Conservation (phyloP, 2,797 vertebrate genomes). For the Acipenser oxyrinchus region DNA sequence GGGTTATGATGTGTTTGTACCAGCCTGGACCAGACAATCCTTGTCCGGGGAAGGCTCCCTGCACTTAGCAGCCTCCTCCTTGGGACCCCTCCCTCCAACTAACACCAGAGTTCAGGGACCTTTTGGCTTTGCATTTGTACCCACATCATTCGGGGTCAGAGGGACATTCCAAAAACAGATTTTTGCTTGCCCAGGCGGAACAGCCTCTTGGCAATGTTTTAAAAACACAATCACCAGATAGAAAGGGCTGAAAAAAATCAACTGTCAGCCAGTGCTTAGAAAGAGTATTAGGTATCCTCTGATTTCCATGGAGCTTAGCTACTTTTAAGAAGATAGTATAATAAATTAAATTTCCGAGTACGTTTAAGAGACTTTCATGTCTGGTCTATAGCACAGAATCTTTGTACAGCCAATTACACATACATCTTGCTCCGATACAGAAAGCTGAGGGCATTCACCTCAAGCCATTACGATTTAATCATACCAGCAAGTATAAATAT, state of each 20-base stretch:
- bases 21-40: slow-evolving; percentile 30
- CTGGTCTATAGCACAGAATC: too few relatives aligned
- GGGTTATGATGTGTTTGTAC: slow-evolving; percentile 67
- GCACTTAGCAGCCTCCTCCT: slow-evolving; percentile 6
- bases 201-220: slow-evolving; percentile 29
- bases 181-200: slow-evolving; percentile 60
- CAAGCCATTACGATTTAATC: too few relatives aligned
- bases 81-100: slow-evolving; percentile 29
- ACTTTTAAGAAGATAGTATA: background rate
- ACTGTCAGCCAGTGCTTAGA: background rate
- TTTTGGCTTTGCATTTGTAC: slow-evolving; percentile 67
- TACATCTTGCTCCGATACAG: too few relatives aligned
- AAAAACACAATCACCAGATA: slow-evolving; percentile 7
- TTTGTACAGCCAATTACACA: too few relatives aligned
- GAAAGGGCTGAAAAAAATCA: slow-evolving; percentile 19
- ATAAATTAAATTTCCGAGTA: too few relatives aligned
- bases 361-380: too few relatives aligned
- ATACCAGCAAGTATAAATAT: too few relatives aligned
- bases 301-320: background rate
- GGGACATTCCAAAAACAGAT: slow-evolving; percentile 58
- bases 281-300: background rate
- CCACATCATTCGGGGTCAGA: slow-evolving; percentile 59
- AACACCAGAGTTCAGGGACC: slow-evolving; percentile 44
- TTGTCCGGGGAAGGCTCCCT: background rate
- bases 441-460: too few relatives aligned